phyloP scores from a whole-genome alignment of 2,888 invertebrate species.

The Drosophila tripunctata region DNA sequence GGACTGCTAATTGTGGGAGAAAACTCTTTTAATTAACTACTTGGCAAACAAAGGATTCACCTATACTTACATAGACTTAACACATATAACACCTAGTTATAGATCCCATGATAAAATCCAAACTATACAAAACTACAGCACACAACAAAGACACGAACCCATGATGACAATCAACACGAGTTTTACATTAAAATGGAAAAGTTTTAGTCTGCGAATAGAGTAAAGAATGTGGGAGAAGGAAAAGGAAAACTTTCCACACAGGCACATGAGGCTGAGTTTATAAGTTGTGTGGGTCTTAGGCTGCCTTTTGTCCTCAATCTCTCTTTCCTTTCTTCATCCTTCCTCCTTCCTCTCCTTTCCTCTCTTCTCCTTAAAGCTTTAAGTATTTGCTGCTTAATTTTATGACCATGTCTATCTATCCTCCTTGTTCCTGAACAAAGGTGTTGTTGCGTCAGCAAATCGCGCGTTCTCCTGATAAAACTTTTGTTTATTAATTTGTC shows the following conservation, averaged over 20 bases:
- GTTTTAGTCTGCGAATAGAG: slow-evolving; percentile 44
- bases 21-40: slow-evolving; percentile 61
- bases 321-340: slow-evolving; percentile 15
- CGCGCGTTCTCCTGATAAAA: slow-evolving; percentile 47
- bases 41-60: slow-evolving; percentile 31
- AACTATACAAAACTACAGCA: slow-evolving; percentile 18
- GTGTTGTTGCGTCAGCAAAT: slow-evolving; percentile 22
- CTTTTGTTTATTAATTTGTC: slow-evolving; percentile 76
- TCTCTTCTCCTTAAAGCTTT: slow-evolving; percentile 57
- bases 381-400: slow-evolving; percentile 73
- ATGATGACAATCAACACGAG: slow-evolving; percentile 57
- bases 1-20: slow-evolving; percentile 51
- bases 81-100: slow-evolving; percentile 42
- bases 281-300: slow-evolving; percentile 15
- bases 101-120: slow-evolving; percentile 39
- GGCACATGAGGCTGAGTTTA: slow-evolving; percentile 55
- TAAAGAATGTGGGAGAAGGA: no score
- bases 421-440: slow-evolving; percentile 30
- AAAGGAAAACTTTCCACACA: slow-evolving; percentile 62
- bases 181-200: slow-evolving; percentile 73
- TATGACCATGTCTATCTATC: slow-evolving; percentile 29
- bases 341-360: background rate
- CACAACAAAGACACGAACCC: slow-evolving; percentile 37
- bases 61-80: background rate
- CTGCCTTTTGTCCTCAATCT: slow-evolving; percentile 36